Evolutionary conservation across 1,140 invertebrate species (phyloP).

Genomic region (Drosophila mojavensis): DNA sequence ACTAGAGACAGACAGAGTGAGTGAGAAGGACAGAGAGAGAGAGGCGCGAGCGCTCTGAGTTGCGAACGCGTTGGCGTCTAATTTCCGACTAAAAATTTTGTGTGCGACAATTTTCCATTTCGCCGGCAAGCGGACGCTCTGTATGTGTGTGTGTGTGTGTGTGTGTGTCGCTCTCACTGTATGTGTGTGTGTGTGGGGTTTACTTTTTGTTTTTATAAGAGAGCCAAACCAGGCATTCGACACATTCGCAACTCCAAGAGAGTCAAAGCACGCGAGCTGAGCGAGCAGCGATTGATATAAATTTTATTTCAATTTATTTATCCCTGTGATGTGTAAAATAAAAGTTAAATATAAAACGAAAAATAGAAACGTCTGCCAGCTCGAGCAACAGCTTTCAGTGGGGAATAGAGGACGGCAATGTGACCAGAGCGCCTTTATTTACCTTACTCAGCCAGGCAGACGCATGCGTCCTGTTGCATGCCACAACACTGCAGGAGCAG

Average conservation of each 20-base stretch:
- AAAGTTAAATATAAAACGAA: background rate
- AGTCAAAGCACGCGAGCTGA: conserved; percentile 2
- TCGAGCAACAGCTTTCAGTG: background rate
- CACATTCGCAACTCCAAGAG: conserved; percentile 11
- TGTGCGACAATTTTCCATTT: conserved; percentile 71
- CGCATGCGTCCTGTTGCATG: conserved; percentile 36
- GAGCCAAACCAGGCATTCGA: conserved; percentile 2
- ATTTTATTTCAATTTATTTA: background rate
- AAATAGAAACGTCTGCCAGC: background rate
- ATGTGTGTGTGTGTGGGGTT: background rate
- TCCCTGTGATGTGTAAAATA: background rate
- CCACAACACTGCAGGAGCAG: background rate
- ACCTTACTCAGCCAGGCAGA: conserved; percentile 20
- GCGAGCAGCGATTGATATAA: background rate
- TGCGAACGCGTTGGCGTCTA: conserved; percentile 75
- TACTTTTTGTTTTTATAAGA: conserved; percentile 39
- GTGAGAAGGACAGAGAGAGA: conserved; percentile 4
- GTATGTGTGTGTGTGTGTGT: conserved; percentile 9
- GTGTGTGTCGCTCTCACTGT: conserved; percentile 1
- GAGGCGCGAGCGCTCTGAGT: conserved; percentile 37
- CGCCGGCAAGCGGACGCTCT: conserved; percentile 62
- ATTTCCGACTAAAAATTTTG: conserved; percentile 67
- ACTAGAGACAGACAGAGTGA: background rate
- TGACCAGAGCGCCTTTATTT: conserved; percentile 16
- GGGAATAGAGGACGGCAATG: background rate